Evolutionary conservation across 2,797 vertebrate species (phyloP), one percentile per base, ranked within the genome.

Genomic region (Leuciscus waleckii): DNA sequence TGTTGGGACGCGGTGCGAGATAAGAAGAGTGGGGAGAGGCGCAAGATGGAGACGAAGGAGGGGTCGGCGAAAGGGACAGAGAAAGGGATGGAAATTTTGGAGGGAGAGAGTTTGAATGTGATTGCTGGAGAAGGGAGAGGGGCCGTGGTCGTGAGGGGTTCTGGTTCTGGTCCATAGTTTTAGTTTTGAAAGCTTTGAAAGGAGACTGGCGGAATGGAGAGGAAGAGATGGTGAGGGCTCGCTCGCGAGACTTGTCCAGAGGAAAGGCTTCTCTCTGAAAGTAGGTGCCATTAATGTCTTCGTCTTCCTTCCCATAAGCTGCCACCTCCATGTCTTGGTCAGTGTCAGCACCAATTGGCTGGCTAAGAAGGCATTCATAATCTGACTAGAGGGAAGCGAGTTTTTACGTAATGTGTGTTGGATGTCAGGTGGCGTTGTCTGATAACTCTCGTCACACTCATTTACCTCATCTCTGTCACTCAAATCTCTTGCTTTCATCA

Each of bases 181-280:
- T 95, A 86, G 92, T 83, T 89, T 96, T 96, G 87, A 91, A 92
- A 26, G 93, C 93, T 85, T 79, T 85, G 85, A 95, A 95, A 3
- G 94, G 94, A 26, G 94, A 91, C 86, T 94, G 95, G 51, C 96
- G 94, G 82, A 95, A 95, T 4, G 96, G 95, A 14, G 95, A 96
- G 21, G 95, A 95, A 88, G 95, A 96, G 89, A 96, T 96, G 85
- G 95, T 96, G 76, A 95, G 94, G 3, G 95, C 63, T 69, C 95
- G 92, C 69, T 96, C 95, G 1, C 95, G 94, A 58, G 92, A 79
- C 2, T 93, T 85, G 2, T 95, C 94, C 49, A 89, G 69, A 3
- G 92, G 88, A 89, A 92, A 96, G 0, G 91, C 46, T 10, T 94
- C 94, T 86, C 91, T 93, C 86, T 93, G 93, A 89, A 93, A 95